Percentiles rank a stretch among this genome's conserved stretches.
These are phyloP conservation scores for Calcarius ornatus DNA, from an alignment of 2,113 vertebrate species.

Conservation along the genomic window DNA sequence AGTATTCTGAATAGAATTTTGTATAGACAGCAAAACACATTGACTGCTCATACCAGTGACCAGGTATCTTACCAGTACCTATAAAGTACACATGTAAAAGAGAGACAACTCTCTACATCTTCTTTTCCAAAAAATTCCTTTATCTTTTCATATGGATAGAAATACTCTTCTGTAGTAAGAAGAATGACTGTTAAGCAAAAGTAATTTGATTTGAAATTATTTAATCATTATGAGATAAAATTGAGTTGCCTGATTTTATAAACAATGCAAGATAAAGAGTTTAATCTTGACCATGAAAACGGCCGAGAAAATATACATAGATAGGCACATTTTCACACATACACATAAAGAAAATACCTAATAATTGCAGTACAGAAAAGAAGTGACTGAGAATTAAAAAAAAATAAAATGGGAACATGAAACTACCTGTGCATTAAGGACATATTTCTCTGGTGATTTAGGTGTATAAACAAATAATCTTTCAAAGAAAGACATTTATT, in stretches of 20 bases:
- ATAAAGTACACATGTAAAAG: not conserved
- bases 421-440: not conserved
- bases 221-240: not conserved
- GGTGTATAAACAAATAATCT: not conserved
- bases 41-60: not conserved
- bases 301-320: not conserved
- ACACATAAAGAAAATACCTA: not conserved
- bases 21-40: not conserved
- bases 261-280: not conserved
- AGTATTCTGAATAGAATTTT: not conserved
- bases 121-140: not conserved
- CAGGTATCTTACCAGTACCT: not conserved
- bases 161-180: not conserved
- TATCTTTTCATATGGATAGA: not conserved
- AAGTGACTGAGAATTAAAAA: not conserved
- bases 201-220: not conserved
- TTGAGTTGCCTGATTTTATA: not conserved
- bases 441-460: not conserved
- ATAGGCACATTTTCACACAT: not conserved
- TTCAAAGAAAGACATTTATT: not conserved
- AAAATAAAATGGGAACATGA: not conserved
- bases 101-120: not conserved
- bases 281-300: not conserved
- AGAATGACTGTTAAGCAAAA: not conserved
- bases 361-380: not conserved